A percentile compares a stretch with the other conserved stretches of the same genome.
phyloP scores from a whole-genome alignment of 1,140 invertebrate genomes.

The Rhizoglyphus robini region DNA sequence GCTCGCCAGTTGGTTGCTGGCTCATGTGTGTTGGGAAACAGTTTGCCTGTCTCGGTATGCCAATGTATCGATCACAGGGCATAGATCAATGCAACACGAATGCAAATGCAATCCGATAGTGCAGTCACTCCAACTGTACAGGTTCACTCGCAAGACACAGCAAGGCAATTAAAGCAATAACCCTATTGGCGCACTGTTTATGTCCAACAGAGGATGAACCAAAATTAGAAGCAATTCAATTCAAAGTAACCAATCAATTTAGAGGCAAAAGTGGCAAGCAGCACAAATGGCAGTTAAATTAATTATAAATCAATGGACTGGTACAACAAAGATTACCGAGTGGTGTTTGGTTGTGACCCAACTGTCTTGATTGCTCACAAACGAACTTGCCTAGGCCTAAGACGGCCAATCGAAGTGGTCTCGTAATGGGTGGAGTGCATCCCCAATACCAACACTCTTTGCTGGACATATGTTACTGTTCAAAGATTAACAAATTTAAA shows the following conservation, averaged over 20 bases:
- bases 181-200: too few species aligned
- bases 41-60: neutral
- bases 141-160: too few species aligned
- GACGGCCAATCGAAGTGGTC: too few species aligned
- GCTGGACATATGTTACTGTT: conserved; percentile 4
- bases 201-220: neutral
- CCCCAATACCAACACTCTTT: neutral
- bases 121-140: neutral
- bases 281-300: neutral
- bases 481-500: conserved; percentile 2
- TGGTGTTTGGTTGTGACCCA: neutral
- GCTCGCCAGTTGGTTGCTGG: neutral
- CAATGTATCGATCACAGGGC: conserved; percentile 1
- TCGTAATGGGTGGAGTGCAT: neutral
- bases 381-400: too few species aligned
- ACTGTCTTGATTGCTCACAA: neutral
- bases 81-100: conserved; percentile 7
- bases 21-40: neutral
- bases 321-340: neutral
- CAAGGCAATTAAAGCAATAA: too few species aligned
- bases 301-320: conserved; percentile 13
- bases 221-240: conserved; percentile 7
- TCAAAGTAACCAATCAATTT: neutral
- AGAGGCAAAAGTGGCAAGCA: neutral
- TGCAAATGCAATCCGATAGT: conserved; percentile 4